Evolutionary conservation across 2,113 vertebrate species (phyloP).

Genomic region (Monarcha castaneiventris): DNA sequence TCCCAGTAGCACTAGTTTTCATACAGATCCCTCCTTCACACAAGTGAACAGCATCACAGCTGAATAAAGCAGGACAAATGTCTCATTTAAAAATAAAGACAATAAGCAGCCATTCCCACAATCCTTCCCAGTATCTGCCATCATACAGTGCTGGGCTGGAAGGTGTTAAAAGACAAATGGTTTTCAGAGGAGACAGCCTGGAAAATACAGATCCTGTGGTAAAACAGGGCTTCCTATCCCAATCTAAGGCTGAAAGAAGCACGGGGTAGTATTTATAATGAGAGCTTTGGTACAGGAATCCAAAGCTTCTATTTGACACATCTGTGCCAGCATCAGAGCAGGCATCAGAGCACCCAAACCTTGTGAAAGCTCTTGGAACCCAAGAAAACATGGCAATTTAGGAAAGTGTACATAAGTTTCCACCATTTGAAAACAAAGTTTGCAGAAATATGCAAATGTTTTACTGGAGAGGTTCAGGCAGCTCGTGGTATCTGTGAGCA

Average conservation of each 20-base stretch:
- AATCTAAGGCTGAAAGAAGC: background rate
- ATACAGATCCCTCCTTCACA: background rate
- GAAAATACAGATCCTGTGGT: background rate
- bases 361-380: background rate
- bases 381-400: rapidly evolving
- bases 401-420: background rate
- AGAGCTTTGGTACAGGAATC: background rate
- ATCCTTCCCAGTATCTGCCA: background rate
- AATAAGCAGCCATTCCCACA: background rate
- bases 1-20: background rate
- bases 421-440: background rate
- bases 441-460: background rate
- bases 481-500: background rate
- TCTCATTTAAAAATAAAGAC: background rate
- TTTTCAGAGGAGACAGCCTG: background rate
- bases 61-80: background rate
- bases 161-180: background rate
- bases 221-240: background rate
- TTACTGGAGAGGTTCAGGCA: background rate
- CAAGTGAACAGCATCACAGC: background rate
- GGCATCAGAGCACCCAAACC: background rate
- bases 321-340: background rate
- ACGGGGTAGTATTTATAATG: background rate
- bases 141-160: background rate
- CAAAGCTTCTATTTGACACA: background rate